A percentile compares a stretch with the other conserved stretches of the same genome.
Conservation (phyloP, 2,797 vertebrate species). For the Amblyraja radiata region DNA sequence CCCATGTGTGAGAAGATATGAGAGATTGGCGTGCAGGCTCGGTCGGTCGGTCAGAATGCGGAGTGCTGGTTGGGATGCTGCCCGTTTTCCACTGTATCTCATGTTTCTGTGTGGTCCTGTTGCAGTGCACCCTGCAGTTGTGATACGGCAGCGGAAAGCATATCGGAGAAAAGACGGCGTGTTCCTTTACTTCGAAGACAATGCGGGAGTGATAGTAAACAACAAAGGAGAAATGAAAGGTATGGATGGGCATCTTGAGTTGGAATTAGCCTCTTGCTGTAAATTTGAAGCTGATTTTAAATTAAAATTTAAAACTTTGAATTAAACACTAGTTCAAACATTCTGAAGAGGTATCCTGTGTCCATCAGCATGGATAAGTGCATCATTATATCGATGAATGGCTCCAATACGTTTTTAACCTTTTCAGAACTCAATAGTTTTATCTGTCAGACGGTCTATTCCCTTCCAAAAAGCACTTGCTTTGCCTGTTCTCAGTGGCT, state of each 20-base stretch:
- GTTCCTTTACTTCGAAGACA: slow-evolving; percentile 96
- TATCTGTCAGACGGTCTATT: neutral
- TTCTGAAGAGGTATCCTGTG: neutral
- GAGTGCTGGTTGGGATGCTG: rapidly evolving
- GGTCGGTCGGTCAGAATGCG: too few relatives aligned
- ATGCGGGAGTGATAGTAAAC: slow-evolving; percentile 92
- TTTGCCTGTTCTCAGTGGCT: slow-evolving; percentile 59
- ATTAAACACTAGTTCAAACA: neutral
- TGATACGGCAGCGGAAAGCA: slow-evolving; percentile 92
- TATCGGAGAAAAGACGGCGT: slow-evolving; percentile 93
- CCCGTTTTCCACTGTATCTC: rapidly evolving
- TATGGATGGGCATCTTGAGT: slow-evolving; percentile 45
- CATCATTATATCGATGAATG: neutral
- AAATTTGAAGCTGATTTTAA: neutral
- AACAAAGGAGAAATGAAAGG: slow-evolving; percentile 99
- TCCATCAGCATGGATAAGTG: neutral
- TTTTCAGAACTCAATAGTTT: neutral
- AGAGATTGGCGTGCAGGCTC: neutral
- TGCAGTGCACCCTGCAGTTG: slow-evolving; percentile 90
- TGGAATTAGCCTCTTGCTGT: neutral
- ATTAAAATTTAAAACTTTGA: neutral
- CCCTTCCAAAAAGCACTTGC: slow-evolving; percentile 75
- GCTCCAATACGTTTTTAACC: neutral
- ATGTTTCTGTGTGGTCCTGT: neutral
- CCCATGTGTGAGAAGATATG: neutral